Base-by-base conservation (phyloP, 23 tunicate species). In the Phallusia fumigata region DNA sequence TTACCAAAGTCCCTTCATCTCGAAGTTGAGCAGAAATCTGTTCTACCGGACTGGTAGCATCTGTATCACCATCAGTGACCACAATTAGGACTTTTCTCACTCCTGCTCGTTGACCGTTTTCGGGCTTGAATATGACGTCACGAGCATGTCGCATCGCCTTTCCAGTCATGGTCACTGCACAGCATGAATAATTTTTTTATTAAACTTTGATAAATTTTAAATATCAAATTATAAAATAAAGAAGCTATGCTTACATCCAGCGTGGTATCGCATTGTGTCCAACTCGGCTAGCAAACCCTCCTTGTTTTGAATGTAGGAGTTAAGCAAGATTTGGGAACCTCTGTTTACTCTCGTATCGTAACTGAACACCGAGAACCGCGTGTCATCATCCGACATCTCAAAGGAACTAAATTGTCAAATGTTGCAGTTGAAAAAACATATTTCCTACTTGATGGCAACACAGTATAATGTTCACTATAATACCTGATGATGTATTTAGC, bases 41-140 rank as follows among this genome's bases (percentile, higher is more conserved):
- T 24, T 58, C 15, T 58, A 58, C 69, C 16, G 69, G 69, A 58
- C 69, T 58, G 15, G 69, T 58, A 58, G 69, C 69, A 24, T 58
- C 69, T 1, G 69, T 21, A 58, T 58, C 69, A 58, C 69, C 69
- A 58, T 58, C 69, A 58, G 69, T 58, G 3, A 58, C 69, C 26
- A 58, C 69, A 24, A 58, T 58, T 11, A 58, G 69, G 1, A 58
- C 69, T 58, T 58, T 58, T 13, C 69, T 58, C 3, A 58, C 69
- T 6, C 69, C 69, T 58, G 26, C 69, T 21, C 69, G 69, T 58
- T 58, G 26, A 22, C 69, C 69, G 69, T 58, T 58, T 58, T 24
- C 69, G 69, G 69, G 69, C 13, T 58, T 8, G 16, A 58, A 58
- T 58, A 58, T 58, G 69, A 58, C 69, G 16, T 58, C 69, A 58